phyloP scores from a whole-genome alignment of 1,140 invertebrate genomes.

The Sycophaga agraensis region DNA sequence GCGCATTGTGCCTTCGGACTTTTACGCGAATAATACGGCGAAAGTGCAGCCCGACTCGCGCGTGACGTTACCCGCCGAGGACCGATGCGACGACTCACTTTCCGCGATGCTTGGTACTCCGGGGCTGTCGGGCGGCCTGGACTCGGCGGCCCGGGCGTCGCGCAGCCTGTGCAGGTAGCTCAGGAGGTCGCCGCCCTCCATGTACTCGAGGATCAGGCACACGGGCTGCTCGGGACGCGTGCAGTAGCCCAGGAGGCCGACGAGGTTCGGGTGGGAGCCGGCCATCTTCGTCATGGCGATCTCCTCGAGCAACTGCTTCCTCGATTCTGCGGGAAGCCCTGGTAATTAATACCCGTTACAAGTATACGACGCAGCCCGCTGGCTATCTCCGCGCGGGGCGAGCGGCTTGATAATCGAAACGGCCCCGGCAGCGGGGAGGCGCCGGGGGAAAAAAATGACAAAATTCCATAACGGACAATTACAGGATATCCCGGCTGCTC shows the following conservation, averaged over 20 bases:
- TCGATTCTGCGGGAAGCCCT: constrained; percentile 54
- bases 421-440: too few relatives aligned
- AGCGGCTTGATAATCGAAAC: not conserved
- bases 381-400: not conserved
- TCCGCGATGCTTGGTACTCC: constrained; percentile 3
- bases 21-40: not conserved
- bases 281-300: constrained; percentile 79
- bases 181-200: constrained; percentile 76
- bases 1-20: too few relatives aligned
- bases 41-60: not conserved
- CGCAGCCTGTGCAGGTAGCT: constrained; percentile 58
- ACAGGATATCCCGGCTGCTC: too few relatives aligned
- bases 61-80: too few relatives aligned
- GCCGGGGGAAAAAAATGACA: too few relatives aligned
- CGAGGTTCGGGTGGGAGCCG: constrained; percentile 76
- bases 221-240: constrained; percentile 62
- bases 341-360: too few relatives aligned
- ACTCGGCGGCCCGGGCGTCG: constrained; percentile 6
- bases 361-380: not conserved
- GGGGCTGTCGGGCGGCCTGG: not conserved
- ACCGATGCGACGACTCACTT: too few relatives aligned
- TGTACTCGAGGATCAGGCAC: constrained; percentile 78
- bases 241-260: constrained; percentile 76
- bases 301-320: constrained; percentile 71
- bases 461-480: too few relatives aligned